Evolutionary conservation across 2,888 invertebrate species (phyloP).

Genomic region (Leptothorax acervorum): DNA sequence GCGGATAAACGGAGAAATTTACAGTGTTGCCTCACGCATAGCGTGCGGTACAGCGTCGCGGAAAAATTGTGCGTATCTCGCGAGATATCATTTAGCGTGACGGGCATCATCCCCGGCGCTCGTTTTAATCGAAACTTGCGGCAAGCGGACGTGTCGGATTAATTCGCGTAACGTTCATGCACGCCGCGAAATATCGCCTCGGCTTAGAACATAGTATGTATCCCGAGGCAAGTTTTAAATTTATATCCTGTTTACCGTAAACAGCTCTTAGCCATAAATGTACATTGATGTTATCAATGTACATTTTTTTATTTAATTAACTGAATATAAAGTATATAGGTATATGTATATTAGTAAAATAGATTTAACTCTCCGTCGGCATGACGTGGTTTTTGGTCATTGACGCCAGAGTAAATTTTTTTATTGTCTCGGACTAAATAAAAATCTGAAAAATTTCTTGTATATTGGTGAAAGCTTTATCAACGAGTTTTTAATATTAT

Average conservation of each 20-base stretch:
- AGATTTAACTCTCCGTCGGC: background rate
- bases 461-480: too few relatives aligned
- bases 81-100: slow-evolving; percentile 46
- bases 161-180: slow-evolving; percentile 26
- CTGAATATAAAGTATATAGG: background rate
- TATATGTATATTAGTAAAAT: background rate
- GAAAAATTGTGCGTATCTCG: slow-evolving; percentile 6
- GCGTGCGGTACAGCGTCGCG: background rate
- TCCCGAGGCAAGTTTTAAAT: background rate
- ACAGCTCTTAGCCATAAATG: background rate
- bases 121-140: slow-evolving; percentile 43
- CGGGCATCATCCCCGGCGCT: slow-evolving; percentile 31
- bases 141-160: slow-evolving; percentile 51
- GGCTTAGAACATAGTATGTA: background rate
- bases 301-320: background rate
- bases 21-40: background rate
- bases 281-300: background rate
- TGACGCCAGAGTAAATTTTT: too few relatives aligned
- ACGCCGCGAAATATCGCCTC: background rate
- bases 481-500: too few relatives aligned
- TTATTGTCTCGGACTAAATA: too few relatives aligned
- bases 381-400: too few relatives aligned
- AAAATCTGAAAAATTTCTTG: too few relatives aligned
- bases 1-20: slow-evolving; percentile 1
- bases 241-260: background rate